A percentile compares a stretch with the other conserved stretches of the same genome.
phyloP scores from a whole-genome alignment of 2,113 vertebrate species.

The Pterocles burchelli region DNA sequence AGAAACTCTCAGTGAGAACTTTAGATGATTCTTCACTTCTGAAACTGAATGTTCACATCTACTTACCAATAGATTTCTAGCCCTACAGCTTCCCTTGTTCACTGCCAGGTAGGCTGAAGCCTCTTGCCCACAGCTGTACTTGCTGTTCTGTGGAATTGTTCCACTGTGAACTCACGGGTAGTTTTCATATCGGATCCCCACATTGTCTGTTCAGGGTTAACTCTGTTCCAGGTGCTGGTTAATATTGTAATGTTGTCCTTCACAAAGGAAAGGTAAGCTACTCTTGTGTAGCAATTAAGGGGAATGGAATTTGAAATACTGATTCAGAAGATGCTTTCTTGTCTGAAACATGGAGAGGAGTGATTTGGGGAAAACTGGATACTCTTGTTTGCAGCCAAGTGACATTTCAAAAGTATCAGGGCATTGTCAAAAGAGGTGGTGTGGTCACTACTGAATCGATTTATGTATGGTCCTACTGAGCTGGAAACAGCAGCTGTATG shows the following conservation, averaged over 20 bases:
- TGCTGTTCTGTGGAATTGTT: neutral
- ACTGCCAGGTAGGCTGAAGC: neutral
- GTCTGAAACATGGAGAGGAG: neutral
- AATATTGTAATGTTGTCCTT: neutral
- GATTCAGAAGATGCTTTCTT: neutral
- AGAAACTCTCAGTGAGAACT: neutral
- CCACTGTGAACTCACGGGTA: neutral
- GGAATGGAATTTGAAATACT: neutral
- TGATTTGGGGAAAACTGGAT: neutral
- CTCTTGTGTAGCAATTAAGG: neutral
- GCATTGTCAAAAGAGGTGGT: neutral
- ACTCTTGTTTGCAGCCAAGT: neutral
- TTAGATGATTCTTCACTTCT: neutral
- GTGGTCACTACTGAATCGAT: neutral
- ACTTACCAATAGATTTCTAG: neutral
- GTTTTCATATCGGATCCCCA: neutral
- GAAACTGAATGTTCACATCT: neutral
- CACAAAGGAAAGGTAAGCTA: neutral
- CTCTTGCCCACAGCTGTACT: neutral
- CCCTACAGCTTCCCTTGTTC: neutral
- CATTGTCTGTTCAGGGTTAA: neutral
- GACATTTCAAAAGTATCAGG: neutral
- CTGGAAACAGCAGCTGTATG: neutral
- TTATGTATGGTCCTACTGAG: neutral
- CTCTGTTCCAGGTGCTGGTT: neutral